Conservation (phyloP, 1,140 invertebrate species). For the Leptestheria dahalacensis region DNA sequence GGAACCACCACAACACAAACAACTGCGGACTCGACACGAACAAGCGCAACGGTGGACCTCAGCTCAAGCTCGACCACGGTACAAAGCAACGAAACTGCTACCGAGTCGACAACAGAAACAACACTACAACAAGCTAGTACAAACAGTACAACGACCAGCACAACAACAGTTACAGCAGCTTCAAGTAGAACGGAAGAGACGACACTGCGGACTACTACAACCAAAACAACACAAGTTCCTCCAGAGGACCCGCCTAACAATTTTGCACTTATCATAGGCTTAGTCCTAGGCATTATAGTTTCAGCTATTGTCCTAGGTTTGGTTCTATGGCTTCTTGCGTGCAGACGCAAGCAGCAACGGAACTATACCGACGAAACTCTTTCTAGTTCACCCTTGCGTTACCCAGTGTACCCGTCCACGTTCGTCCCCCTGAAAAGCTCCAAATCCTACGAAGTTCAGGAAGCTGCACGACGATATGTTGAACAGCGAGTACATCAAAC, state of each 20-base stretch:
- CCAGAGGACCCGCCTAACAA: not conserved
- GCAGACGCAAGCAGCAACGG: not conserved
- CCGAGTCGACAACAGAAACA: too few species aligned
- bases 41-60: too few species aligned
- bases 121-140: too few species aligned
- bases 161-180: not conserved
- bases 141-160: not conserved
- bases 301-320: not conserved
- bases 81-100: too few species aligned
- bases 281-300: not conserved
- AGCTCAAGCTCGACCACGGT: too few species aligned
- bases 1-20: too few species aligned
- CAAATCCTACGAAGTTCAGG: not conserved
- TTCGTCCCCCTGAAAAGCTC: not conserved
- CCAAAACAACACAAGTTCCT: not conserved
- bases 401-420: not conserved
- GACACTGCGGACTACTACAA: not conserved
- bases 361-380: not conserved
- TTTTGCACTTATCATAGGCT: not conserved
- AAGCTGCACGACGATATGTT: not conserved
- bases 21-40: too few species aligned
- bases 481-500: not conserved
- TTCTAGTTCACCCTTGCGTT: not conserved
- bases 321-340: not conserved
- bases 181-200: not conserved